Evolutionary conservation across 1,140 invertebrate genomes (phyloP), one percentile per base, ranked within the genome.

Genomic region (Andrena cerasifolii): DNA sequence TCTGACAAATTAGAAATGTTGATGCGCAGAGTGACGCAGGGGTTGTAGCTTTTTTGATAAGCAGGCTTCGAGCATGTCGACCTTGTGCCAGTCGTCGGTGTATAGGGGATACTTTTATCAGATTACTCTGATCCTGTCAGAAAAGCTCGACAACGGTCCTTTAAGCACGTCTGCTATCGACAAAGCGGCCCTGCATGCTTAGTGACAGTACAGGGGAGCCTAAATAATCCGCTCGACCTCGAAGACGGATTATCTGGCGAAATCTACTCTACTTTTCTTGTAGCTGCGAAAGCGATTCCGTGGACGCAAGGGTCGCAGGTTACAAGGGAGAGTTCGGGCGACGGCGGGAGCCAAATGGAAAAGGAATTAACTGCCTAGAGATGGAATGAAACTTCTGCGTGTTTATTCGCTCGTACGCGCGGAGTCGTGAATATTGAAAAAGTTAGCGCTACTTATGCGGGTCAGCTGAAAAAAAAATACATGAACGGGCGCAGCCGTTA

Each of bases 161-260:
- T 16, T 24, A 14, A 58, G 18, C 18, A 21, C 33, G 33, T 40
- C 54, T 74, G 36, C 24, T n/a, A 18, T 33, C 61, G 18, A 66
- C 66, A 66, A 18, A 45, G 58, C 47, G 14, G 43, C 58, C 26
- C 51, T 68, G 28, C 63, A 49, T 76, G 65, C 56, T 65, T 40
- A 68, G 63, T 68, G 65, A 45, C 65, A 16, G 31, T 21, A 59
- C 18, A 76, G 43, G 73, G 63, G 73, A 68, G 47, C 56, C 21
- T 24, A 49, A 56, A 56, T 76, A 76, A 76, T 76, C 65, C 53
- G 53, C 49, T 74, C 61, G 62, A 49, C 53, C 53, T 59, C 40
- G 53, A 68, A 76, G 63, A 76, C 73, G 65, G 73, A 76, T 76
- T 68, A 67, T 58, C 21, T 40, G 40, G 21, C n/a, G 3, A 14